Evolutionary conservation across 2,113 vertebrate genomes (phyloP), one percentile per base, ranked within the genome.

Genomic region (Nothoprocta pentlandii): DNA sequence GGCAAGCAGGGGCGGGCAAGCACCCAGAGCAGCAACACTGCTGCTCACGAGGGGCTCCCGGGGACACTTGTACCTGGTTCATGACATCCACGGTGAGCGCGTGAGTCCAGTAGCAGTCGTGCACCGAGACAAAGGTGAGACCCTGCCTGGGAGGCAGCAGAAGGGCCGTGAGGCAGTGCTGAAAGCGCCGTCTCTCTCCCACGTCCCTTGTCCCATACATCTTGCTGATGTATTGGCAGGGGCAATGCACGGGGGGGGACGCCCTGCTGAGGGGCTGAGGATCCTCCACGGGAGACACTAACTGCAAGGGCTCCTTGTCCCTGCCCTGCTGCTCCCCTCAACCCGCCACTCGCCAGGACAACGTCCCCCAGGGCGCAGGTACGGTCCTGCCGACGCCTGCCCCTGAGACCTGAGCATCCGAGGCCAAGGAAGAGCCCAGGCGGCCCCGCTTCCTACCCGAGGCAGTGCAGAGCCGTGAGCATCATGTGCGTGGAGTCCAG

Each of bases 401-500:
- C n/a, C 30, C 63, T 1, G 12, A 26, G 17, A 32, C 8, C 0
- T 16, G 14, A 69, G 16, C 16, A 13, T 26, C 0, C 2, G 26
- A n/a, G 20, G 78, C n/a, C 34, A 28, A 16, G 19, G 22, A 21
- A 25, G 30, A 76, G 46, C 36, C 47, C 36, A 1, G 1, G 51
- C 11, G 56, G 76, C n/a, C 26, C n/a, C 2, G 3, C 12, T 61
- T 25, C 95, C 51, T 87, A 99, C 99, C 98, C 98, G 42, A 99
- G 97, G 95, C 99, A 99, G 96, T 99, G 95, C 46, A 99, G 98
- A 11, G 99, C 98, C 0, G 99, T 99, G 36, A 99, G 98, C 99
- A 99, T 99, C 99, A 99, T 99, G 96, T 99, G 99, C 0, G 99
- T 98, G 44, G 99, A 99, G 96, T 99, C 99, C 96, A 99, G 97